A percentile compares a stretch with the other conserved stretches of the same genome.
Conservation (phyloP, 1,140 invertebrate species). For the Cydia strobilella region DNA sequence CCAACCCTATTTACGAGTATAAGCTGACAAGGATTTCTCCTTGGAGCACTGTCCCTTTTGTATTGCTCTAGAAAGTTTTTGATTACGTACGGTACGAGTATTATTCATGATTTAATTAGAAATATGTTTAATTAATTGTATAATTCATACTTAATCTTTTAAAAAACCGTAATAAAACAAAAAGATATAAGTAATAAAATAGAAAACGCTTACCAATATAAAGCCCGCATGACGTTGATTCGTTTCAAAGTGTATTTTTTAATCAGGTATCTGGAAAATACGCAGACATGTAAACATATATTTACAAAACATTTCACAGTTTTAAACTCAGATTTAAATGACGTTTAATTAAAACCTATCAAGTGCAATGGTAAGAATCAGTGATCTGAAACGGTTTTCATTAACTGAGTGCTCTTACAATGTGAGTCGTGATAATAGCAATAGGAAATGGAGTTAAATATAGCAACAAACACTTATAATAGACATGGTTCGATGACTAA, state of each 20-base stretch:
- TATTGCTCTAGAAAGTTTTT: no score
- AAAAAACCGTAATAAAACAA: neutral
- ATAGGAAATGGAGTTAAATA: conserved; percentile 14
- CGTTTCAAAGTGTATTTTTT: neutral
- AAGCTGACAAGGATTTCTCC: no score
- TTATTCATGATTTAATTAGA: no score
- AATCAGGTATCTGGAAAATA: neutral
- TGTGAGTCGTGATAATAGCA: neutral
- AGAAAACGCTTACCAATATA: conserved; percentile 14
- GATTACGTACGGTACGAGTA: no score
- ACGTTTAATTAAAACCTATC: neutral
- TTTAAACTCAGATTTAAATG: neutral
- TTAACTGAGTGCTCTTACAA: neutral
- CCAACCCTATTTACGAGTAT: no score
- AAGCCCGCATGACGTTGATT: conserved; percentile 9
- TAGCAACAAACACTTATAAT: neutral
- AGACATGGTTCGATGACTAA: conserved; percentile 17
- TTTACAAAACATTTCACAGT: neutral
- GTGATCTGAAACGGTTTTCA: neutral
- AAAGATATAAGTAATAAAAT: neutral
- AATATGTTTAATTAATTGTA: no score
- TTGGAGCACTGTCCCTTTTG: neutral
- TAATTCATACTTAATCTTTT: no score
- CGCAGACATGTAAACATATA: neutral
- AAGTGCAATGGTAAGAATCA: neutral